Evolutionary conservation across 1,140 invertebrate species (phyloP).

Genomic region (Cydia splendana): DNA sequence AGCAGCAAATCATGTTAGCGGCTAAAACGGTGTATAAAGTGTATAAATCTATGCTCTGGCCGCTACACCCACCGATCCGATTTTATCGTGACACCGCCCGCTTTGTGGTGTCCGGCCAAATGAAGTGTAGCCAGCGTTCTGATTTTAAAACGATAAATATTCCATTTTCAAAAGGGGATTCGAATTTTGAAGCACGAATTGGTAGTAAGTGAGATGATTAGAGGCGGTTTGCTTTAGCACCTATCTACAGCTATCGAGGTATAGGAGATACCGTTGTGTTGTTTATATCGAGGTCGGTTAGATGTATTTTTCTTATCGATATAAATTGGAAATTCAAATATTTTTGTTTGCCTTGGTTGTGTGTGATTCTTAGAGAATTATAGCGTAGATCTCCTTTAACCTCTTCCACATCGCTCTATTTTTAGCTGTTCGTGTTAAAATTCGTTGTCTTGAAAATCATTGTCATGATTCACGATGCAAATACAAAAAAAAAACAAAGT

Average conservation of each 20-base stretch:
- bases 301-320: no score
- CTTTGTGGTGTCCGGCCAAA: slow-evolving; percentile 64
- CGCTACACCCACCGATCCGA: slow-evolving; percentile 60
- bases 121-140: slow-evolving; percentile 50
- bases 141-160: slow-evolving; percentile 50
- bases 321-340: no score
- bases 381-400: no score
- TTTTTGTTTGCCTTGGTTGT: no score
- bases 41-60: slow-evolving; percentile 45
- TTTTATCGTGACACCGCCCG: slow-evolving; percentile 57
- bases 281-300: background rate
- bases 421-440: no score
- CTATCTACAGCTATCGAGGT: background rate
- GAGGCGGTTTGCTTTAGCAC: slow-evolving; percentile 10
- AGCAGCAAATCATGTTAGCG: slow-evolving; percentile 65
- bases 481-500: background rate
- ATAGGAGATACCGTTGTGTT: background rate
- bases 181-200: slow-evolving; percentile 11
- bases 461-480: no score
- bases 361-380: no score
- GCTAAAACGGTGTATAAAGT: slow-evolving; percentile 52
- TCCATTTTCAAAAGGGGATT: slow-evolving; percentile 39
- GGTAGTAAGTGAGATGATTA: slow-evolving; percentile 21
- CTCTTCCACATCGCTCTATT: no score
- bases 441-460: no score